Evolutionary conservation across 2,113 vertebrate species (phyloP), one percentile per base, ranked within the genome.

Genomic region (Platichthys stellatus): DNA sequence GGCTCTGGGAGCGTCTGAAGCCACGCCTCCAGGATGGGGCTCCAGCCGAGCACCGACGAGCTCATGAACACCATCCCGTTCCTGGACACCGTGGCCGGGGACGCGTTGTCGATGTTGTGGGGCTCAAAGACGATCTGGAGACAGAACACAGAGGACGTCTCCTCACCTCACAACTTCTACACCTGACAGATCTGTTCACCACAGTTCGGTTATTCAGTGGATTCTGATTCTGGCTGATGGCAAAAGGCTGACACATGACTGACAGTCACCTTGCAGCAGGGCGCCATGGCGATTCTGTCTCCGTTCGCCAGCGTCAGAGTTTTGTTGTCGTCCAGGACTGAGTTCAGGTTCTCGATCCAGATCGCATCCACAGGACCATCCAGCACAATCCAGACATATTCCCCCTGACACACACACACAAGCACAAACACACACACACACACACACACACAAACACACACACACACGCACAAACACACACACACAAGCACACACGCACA

Each of bases 31-130:
- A 95, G 86, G 58, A 95, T 59, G 45, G 94, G 92, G 45, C 83
- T 88, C 94, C 94, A 95, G 78, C 92, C 78, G 23, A 95, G 90
- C 40, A 94, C 93, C 1, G 94, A 95, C 1, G 93, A 94, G 84
- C 94, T 95, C 94, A 95, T 95, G 86, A 94, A 95, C 45, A 95
- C 94, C 94, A 95, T 95, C 54, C 94, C 94, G 3, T 94, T 95
- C 49, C 94, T 89, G 31, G 94, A 95, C 65, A 95, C 94, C 0
- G 94, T 95, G 40, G 94, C 94, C 0, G 94, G 94, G 40, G 94
- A 95, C n/a, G 94, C 94, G 66, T 95, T 95, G 84, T 95, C 93
- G 9, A 95, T 95, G 86, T 95, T 95, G 88, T 95, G 94, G 31
- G 93, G 93, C 84, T 95, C 94, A 83, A 95, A 95, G 20, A 95